Conservation (phyloP, 2,797 vertebrate species). For the Aulostomus chinensis region DNA sequence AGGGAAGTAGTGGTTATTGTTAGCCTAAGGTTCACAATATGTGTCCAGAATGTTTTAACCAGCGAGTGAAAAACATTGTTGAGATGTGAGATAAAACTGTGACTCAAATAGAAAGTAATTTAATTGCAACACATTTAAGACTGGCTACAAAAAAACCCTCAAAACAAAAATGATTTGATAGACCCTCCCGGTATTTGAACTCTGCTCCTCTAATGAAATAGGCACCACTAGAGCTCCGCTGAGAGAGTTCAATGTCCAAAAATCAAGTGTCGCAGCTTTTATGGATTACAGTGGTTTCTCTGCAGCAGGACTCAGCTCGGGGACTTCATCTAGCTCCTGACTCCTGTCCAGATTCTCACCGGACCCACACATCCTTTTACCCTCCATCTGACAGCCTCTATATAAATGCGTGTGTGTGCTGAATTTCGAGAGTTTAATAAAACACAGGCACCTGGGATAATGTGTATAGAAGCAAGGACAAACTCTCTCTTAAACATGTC, state of each 20-base stretch:
- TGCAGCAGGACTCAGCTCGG: constrained; percentile 62
- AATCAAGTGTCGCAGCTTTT: constrained; percentile 66
- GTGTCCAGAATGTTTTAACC: no score
- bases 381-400: constrained; percentile 59
- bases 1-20: no score
- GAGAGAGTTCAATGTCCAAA: constrained; percentile 43
- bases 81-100: no score
- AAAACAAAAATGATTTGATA: constrained; percentile 28
- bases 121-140: constrained; percentile 11
- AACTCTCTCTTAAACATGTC: constrained; percentile 46
- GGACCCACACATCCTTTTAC: constrained; percentile 61
- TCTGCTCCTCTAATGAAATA: constrained; percentile 36
- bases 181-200: constrained; percentile 6
- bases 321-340: constrained; percentile 73
- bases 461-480: constrained; percentile 47
- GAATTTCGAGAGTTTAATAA: no score
- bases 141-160: constrained; percentile 5
- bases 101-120: no score
- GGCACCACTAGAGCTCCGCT: constrained; percentile 15
- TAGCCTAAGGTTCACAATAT: no score
- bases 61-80: no score
- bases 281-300: constrained; percentile 65
- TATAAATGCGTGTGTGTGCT: constrained; percentile 17
- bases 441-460: constrained; percentile 31
- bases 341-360: constrained; percentile 59